Conservation (phyloP, 2,888 invertebrate genomes). For the Watsonalla binaria region DNA sequence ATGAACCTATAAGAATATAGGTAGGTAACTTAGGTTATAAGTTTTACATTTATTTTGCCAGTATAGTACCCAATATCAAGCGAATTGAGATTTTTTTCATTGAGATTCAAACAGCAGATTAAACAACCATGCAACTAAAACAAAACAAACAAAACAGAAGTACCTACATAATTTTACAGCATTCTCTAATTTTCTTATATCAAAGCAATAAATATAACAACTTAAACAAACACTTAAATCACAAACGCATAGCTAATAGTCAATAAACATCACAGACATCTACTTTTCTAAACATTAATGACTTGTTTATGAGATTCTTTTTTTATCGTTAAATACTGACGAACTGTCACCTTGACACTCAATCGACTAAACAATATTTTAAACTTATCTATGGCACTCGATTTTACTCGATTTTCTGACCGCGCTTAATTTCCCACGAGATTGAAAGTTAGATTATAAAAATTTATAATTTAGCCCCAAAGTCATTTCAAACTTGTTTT, state of each 20-base stretch:
- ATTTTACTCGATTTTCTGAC: constrained; percentile 5
- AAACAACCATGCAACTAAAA: too few species aligned
- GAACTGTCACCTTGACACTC: constrained; percentile 32
- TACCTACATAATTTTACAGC: neutral
- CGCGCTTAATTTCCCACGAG: constrained; percentile 11
- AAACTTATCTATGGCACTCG: constrained; percentile 60
- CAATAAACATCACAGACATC: constrained; percentile 70
- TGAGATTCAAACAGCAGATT: too few species aligned
- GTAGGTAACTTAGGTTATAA: too few species aligned
- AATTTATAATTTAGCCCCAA: neutral
- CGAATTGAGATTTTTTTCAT: too few species aligned
- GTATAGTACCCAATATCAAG: too few species aligned
- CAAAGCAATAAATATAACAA: constrained; percentile 27
- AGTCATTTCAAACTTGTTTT: neutral
- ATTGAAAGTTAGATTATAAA: constrained; percentile 7
- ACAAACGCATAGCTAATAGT: constrained; percentile 49
- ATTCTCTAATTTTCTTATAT: constrained; percentile 9
- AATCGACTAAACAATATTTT: constrained; percentile 45
- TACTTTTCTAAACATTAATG: constrained; percentile 55
- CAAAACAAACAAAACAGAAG: neutral
- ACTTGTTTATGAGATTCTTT: constrained; percentile 58
- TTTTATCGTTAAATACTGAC: constrained; percentile 19
- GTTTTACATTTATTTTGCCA: too few species aligned
- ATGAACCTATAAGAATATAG: too few species aligned
- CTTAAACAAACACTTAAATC: constrained; percentile 26